A percentile compares a stretch with the other conserved stretches of the same genome.
These are phyloP conservation scores for Ophiothrix spiculata DNA, from an alignment of 35 echinoderm and acorn worm genomes.

Conservation along the genomic window DNA sequence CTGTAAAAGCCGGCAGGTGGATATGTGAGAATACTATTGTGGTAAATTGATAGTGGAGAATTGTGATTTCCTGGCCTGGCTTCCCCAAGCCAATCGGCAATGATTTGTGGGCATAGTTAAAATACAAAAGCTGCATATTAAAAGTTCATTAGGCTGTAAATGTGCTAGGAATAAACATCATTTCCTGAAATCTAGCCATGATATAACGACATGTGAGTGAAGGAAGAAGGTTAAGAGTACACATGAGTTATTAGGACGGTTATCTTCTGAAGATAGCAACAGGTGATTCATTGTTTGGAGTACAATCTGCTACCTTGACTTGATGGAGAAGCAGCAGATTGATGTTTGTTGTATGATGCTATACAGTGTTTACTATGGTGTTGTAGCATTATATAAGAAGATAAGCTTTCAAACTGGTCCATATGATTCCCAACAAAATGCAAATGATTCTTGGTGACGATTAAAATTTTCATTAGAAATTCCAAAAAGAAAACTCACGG, in stretches of 20 bases:
- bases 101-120: not conserved
- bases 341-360: no score
- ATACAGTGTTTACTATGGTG: no score
- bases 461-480: no score
- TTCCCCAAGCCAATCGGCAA: not conserved
- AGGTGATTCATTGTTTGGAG: not conserved
- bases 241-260: not conserved
- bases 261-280: not conserved
- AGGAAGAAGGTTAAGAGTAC: not conserved
- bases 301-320: no score
- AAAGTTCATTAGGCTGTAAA: slow-evolving; percentile 7
- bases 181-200: not conserved
- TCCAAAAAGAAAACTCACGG: no score
- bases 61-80: not conserved
- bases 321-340: no score
- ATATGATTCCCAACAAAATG: no score
- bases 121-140: not conserved
- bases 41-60: slow-evolving; percentile 4
- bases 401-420: no score
- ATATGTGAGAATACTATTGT: not conserved
- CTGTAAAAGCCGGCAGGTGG: not conserved
- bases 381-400: no score
- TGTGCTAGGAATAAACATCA: not conserved
- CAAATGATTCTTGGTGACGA: no score
- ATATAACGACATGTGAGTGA: not conserved